Percentiles rank a stretch among this genome's conserved stretches.
phyloP scores from a whole-genome alignment of 1,140 invertebrate species.

The Dreissena rostriformis region DNA sequence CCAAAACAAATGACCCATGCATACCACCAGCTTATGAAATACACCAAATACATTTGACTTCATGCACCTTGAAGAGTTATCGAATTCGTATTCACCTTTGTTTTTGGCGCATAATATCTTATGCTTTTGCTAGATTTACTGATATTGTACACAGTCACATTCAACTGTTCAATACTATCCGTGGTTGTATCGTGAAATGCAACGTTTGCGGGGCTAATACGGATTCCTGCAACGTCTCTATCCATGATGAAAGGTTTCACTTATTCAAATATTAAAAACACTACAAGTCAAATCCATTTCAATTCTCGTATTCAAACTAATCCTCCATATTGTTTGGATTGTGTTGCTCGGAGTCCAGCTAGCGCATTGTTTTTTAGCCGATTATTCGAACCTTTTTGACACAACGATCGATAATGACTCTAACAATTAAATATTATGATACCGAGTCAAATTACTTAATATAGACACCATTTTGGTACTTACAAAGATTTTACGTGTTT shows the following conservation, averaged over 20 bases:
- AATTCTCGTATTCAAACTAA: constrained; percentile 16
- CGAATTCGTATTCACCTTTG: constrained; percentile 66
- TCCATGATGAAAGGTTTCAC: constrained; percentile 67
- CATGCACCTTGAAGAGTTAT: no score
- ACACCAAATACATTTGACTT: no score
- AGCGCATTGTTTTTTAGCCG: constrained; percentile 15
- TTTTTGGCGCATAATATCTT: constrained; percentile 78
- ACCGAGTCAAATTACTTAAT: no score
- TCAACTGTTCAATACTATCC: constrained; percentile 69
- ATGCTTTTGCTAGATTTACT: constrained; percentile 75
- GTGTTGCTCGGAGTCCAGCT: constrained; percentile 66
- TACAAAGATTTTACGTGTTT: no score
- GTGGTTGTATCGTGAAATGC: constrained; percentile 77
- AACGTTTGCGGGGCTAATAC: constrained; percentile 74
- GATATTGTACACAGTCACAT: constrained; percentile 78
- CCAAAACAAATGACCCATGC: no score
- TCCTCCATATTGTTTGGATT: constrained; percentile 74
- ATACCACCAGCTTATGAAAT: no score
- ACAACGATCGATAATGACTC: no score
- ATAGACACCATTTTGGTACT: no score
- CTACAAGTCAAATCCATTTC: neutral
- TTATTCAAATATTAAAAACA: neutral
- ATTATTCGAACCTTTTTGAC: neutral
- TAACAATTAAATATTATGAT: no score
- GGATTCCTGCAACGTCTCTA: constrained; percentile 75